These are phyloP conservation scores for Oenanthe oenanthe DNA, from an alignment of 2,113 vertebrate genomes.

Conservation along the genomic window DNA sequence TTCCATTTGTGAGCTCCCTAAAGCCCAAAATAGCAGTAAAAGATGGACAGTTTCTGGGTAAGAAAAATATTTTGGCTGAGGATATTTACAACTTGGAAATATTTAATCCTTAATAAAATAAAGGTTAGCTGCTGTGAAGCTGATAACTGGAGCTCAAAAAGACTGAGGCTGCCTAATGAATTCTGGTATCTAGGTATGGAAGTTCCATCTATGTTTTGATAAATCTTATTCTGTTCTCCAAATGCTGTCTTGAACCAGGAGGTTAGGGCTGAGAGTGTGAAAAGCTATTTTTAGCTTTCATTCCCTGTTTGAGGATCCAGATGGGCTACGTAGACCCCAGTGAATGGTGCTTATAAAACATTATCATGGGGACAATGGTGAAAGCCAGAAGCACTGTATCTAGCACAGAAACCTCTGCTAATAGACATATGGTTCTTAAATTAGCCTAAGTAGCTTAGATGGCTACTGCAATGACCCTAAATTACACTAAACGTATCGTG, in stretches of 20 bases:
- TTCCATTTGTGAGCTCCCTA: slow-evolving; percentile 59
- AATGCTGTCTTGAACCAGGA: background rate
- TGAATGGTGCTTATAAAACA: background rate
- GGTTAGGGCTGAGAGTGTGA: background rate
- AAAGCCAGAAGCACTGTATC: background rate
- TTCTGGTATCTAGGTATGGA: background rate
- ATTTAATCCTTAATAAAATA: slow-evolving; percentile 28
- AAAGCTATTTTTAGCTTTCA: background rate
- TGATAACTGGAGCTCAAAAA: background rate
- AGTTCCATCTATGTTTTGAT: background rate
- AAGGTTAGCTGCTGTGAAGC: background rate
- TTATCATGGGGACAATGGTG: background rate
- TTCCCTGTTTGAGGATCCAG: background rate
- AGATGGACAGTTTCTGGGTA: slow-evolving; percentile 59
- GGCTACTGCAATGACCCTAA: background rate
- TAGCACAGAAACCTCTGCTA: background rate
- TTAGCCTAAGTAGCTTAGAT: background rate
- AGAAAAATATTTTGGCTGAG: slow-evolving; percentile 27
- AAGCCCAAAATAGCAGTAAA: slow-evolving; percentile 62
- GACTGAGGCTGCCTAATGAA: background rate
- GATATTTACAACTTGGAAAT: slow-evolving; percentile 36
- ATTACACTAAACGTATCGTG: background rate
- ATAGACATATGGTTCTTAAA: background rate
- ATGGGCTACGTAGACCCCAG: background rate
- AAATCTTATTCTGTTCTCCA: background rate